phyloP scores from a whole-genome alignment of 2,888 invertebrate genomes.

The Ochropleura leucogaster region DNA sequence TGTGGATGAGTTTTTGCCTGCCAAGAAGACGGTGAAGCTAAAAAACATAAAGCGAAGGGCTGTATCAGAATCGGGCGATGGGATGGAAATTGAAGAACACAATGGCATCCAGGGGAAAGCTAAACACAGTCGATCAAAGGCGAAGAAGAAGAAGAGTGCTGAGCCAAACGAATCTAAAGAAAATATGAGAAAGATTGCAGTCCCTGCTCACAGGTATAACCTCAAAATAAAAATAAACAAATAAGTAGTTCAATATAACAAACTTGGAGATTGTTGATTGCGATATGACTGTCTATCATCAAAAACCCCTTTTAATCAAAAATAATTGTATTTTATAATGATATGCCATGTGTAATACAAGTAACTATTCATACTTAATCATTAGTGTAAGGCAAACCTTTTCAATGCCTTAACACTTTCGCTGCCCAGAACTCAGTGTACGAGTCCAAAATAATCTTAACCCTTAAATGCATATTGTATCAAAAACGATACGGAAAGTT shows the following conservation, averaged over 20 bases:
- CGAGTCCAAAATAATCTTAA: too few species aligned
- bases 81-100: conserved; percentile 93
- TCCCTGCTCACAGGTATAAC: conserved; percentile 96
- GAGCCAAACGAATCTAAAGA: conserved; percentile 90
- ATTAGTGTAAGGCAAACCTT: too few species aligned
- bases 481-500: too few species aligned
- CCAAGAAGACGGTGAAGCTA: conserved; percentile 85
- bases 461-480: too few species aligned
- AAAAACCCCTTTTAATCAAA: not conserved
- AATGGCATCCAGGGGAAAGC: conserved; percentile 90
- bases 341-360: too few species aligned
- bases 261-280: not conserved
- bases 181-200: conserved; percentile 94
- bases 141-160: conserved; percentile 83
- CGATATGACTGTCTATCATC: not conserved
- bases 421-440: too few species aligned
- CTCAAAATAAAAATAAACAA: conserved; percentile 62
- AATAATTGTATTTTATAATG: not conserved
- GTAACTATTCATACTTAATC: too few species aligned
- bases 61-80: conserved; percentile 86
- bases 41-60: conserved; percentile 89
- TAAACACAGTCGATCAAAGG: conserved; percentile 81
- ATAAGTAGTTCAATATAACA: not conserved
- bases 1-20: conserved; percentile 88
- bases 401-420: too few species aligned